Evolutionary conservation across 2,797 vertebrate genomes (phyloP).

Genomic region (Novumbra hubbsi): DNA sequence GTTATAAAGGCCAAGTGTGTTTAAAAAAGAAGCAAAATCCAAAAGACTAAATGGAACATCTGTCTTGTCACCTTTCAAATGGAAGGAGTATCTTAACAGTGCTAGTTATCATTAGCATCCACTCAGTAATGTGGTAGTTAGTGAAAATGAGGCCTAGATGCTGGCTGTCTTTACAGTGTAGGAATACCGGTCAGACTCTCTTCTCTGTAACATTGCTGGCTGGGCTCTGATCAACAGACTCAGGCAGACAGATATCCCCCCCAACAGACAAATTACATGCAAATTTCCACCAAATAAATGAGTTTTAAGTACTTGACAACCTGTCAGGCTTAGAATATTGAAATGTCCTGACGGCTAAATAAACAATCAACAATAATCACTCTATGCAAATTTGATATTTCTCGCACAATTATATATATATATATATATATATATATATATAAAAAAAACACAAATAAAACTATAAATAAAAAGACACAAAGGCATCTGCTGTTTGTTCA

Average conservation of each 20-base stretch:
- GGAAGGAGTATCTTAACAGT: background rate
- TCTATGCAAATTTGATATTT: slow-evolving; percentile 99
- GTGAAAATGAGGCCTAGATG: slow-evolving; percentile 34
- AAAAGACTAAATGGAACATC: no score
- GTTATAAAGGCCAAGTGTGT: no score
- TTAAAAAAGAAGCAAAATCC: no score
- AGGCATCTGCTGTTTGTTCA: slow-evolving; percentile 95
- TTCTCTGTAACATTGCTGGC: slow-evolving; percentile 58
- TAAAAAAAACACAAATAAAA: slow-evolving; percentile 62
- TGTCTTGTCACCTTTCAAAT: no score
- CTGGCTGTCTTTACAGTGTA: slow-evolving; percentile 56
- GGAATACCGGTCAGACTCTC: slow-evolving; percentile 68
- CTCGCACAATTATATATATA: slow-evolving; percentile 87
- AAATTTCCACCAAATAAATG: slow-evolving; percentile 98
- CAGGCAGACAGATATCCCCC: slow-evolving; percentile 91
- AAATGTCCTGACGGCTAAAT: slow-evolving; percentile 97
- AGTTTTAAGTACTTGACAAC: slow-evolving; percentile 99
- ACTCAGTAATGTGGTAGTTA: slow-evolving; percentile 25
- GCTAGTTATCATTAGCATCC: slow-evolving; percentile 49
- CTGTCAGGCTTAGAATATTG: slow-evolving; percentile 95
- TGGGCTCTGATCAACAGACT: slow-evolving; percentile 87
- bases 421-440: no score
- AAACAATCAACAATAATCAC: slow-evolving; percentile 99
- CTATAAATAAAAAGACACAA: slow-evolving; percentile 98
- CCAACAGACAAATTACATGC: slow-evolving; percentile 98